phyloP scores from a whole-genome alignment of 2,113 vertebrate species.

The Periophthalmus modestus region DNA sequence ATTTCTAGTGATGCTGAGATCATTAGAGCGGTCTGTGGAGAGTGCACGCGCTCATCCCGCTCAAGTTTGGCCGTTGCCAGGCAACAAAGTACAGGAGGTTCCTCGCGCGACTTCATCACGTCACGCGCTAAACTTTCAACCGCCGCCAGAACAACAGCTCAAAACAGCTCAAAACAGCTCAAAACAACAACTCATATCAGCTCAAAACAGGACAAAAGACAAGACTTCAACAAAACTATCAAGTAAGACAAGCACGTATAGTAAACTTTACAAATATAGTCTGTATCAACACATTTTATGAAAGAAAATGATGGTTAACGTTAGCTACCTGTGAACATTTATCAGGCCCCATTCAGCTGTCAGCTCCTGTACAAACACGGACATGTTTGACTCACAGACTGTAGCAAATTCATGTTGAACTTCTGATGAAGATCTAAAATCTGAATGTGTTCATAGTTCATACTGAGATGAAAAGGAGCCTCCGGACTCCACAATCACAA shows the following conservation, averaged over 20 bases:
- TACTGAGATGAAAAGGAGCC: neutral
- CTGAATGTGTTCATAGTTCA: neutral
- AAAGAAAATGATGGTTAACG: neutral
- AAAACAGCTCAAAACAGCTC: neutral
- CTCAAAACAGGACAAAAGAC: neutral
- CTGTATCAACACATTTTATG: neutral
- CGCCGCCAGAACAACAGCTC: neutral
- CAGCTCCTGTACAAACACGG: neutral
- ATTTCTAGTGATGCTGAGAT: too few relatives aligned
- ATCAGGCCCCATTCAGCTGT: neutral
- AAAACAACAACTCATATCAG: neutral
- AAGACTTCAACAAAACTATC: neutral
- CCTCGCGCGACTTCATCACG: neutral
- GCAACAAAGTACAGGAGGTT: neutral
- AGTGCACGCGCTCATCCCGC: too few relatives aligned
- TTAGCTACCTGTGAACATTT: constrained; percentile 1
- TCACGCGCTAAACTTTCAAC: neutral
- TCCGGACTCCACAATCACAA: neutral
- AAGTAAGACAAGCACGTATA: neutral
- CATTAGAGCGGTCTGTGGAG: too few relatives aligned
- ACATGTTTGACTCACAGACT: too few relatives aligned
- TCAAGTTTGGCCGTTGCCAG: neutral
- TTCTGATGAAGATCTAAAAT: neutral
- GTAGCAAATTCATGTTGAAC: neutral
- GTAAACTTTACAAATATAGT: neutral